Conservation (phyloP, 1,140 invertebrate species). For the Drosophila punjabiensis region DNA sequence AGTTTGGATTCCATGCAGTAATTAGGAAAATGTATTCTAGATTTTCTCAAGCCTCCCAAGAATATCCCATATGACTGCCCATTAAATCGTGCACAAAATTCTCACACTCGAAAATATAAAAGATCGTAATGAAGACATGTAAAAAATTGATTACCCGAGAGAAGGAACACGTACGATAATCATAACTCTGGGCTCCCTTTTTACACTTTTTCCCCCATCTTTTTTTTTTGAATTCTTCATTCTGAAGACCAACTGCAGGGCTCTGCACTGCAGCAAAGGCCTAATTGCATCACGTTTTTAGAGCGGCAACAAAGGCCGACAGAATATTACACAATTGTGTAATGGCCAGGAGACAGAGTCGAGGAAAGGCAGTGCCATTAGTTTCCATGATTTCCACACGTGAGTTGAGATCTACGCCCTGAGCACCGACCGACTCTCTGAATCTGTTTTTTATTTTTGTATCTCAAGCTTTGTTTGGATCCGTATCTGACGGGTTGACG, state of each 20-base stretch:
- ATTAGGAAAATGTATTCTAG: conserved; percentile 46
- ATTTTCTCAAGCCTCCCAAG: conserved; percentile 26
- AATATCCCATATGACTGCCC: conserved; percentile 7
- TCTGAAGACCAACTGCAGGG: conserved; percentile 4
- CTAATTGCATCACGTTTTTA: conserved; percentile 69
- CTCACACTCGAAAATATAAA: conserved; percentile 51
- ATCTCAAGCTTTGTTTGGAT: conserved; percentile 2
- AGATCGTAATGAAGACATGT: conserved; percentile 32
- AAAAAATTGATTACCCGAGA: conserved; percentile 63
- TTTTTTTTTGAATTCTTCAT: neutral
- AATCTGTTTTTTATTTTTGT: neutral
- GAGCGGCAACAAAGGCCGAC: conserved; percentile 47
- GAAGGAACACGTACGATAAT: conserved; percentile 61
- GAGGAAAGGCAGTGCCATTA: conserved; percentile 55
- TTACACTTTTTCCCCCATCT: conserved; percentile 30
- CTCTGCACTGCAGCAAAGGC: conserved; percentile 5
- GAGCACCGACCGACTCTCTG: neutral
- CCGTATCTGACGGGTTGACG: conserved; percentile 27
- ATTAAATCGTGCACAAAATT: conserved; percentile 42
- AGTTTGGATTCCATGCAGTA: conserved; percentile 6
- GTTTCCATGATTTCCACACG: conserved; percentile 49
- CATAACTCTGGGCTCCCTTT: conserved; percentile 53
- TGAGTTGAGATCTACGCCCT: conserved; percentile 21
- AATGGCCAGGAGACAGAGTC: conserved; percentile 28
- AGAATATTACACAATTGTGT: conserved; percentile 65